Conservation (phyloP, 2,888 invertebrate species). For the Osmoderma eremita region DNA sequence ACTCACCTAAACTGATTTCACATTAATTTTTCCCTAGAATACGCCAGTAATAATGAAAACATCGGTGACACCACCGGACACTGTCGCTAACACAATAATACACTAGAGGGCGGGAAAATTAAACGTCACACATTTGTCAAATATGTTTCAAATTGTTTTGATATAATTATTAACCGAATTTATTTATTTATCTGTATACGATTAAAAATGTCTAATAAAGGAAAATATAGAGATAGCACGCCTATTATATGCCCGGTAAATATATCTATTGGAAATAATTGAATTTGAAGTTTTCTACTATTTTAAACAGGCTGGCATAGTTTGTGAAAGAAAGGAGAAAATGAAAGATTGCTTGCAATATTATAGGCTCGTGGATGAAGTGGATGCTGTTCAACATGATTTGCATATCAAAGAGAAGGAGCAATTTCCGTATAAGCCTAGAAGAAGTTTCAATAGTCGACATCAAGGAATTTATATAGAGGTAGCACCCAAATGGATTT, state of each 20-base stretch:
- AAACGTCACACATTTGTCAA: conserved; percentile 41
- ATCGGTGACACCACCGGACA: conserved; percentile 47
- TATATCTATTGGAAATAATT: conserved; percentile 1
- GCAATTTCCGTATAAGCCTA: conserved; percentile 47
- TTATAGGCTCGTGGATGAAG: conserved; percentile 55
- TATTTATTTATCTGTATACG: conserved; percentile 18
- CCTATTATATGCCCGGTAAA: conserved; percentile 52
- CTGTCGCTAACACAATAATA: conserved; percentile 46
- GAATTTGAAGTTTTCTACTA: conserved; percentile 6
- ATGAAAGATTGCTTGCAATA: conserved; percentile 52
- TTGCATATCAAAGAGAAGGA: conserved; percentile 47
- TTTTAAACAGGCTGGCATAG: conserved; percentile 55
- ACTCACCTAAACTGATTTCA: conserved; percentile 46
- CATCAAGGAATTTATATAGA: conserved; percentile 53
- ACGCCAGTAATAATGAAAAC: conserved; percentile 46
- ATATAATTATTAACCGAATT: conserved; percentile 13
- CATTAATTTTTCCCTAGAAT: conserved; percentile 48
- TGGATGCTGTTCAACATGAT: conserved; percentile 57
- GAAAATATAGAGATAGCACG: conserved; percentile 56
- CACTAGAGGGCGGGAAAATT: conserved; percentile 44
- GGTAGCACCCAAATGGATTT: conserved; percentile 29
- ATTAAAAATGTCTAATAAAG: conserved; percentile 55
- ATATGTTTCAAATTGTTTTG: conserved; percentile 19
- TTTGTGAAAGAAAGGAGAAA: conserved; percentile 49
- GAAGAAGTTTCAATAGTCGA: conserved; percentile 49